Percentiles rank a stretch among this genome's conserved stretches.
These are phyloP conservation scores for Tetrapedia diversipes DNA, from an alignment of 2,888 invertebrate species.

Conservation along the genomic window DNA sequence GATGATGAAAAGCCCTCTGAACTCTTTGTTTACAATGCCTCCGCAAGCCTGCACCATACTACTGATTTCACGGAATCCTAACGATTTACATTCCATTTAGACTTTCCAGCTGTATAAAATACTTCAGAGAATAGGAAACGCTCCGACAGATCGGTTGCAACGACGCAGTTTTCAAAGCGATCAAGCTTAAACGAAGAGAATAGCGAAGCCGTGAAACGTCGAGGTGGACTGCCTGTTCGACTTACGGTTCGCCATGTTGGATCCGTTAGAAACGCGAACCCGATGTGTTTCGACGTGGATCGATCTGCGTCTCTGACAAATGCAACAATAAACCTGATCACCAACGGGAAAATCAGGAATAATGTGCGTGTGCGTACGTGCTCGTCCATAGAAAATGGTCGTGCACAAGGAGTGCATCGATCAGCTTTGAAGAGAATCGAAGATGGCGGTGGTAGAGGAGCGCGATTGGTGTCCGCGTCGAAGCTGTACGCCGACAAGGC, in stretches of 20 bases:
- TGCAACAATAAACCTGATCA: conserved; percentile 3
- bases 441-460: neutral
- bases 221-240: neutral
- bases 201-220: neutral
- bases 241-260: neutral
- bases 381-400: neutral
- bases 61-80: neutral
- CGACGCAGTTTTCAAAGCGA: neutral
- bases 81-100: neutral
- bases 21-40: neutral
- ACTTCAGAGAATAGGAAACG: neutral
- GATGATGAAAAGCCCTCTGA: neutral
- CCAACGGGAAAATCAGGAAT: neutral
- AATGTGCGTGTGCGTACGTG: neutral
- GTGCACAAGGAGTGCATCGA: neutral
- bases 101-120: neutral
- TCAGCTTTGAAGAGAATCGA: neutral
- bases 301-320: neutral
- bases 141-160: neutral
- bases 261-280: neutral
- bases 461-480: conserved; percentile 6
- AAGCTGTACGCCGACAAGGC: conserved; percentile 20
- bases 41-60: neutral
- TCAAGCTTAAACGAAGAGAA: neutral
- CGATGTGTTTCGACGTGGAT: neutral